phyloP scores from a whole-genome alignment of 64 coral and sea anemone species.

The Pachyseris speciosa region DNA sequence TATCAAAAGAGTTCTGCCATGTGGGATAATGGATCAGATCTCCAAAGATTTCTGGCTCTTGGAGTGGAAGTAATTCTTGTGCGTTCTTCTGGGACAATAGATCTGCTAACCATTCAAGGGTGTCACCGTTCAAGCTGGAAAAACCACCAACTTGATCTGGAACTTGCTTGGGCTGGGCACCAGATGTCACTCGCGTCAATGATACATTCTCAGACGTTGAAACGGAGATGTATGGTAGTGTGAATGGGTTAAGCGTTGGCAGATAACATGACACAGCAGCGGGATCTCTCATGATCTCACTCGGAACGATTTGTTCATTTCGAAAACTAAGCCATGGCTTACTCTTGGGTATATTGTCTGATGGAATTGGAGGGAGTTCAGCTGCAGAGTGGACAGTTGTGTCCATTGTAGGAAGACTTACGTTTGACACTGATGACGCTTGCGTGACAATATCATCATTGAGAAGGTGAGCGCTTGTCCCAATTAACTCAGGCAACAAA shows the following conservation, averaged over 20 bases:
- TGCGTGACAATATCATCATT: background rate
- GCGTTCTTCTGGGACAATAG: too few relatives aligned
- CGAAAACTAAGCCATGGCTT: background rate
- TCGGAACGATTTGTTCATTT: background rate
- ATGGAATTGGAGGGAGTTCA: background rate
- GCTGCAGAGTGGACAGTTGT: background rate
- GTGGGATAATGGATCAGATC: too few relatives aligned
- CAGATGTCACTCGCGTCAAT: too few relatives aligned
- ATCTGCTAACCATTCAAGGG: conserved; percentile 1
- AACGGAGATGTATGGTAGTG: too few relatives aligned
- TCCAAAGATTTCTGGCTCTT: too few relatives aligned
- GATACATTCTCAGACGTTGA: too few relatives aligned
- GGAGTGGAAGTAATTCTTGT: too few relatives aligned
- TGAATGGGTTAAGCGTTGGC: background rate
- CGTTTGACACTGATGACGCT: too few relatives aligned
- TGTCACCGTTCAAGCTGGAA: background rate
- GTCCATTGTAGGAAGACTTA: background rate
- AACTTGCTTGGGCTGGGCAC: background rate
- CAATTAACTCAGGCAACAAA: background rate
- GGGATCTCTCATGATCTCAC: too few relatives aligned
- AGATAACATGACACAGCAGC: background rate
- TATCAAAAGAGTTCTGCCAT: too few relatives aligned
- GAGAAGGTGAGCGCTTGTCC: background rate
- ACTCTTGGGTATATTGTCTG: background rate
- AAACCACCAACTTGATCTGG: background rate